These are phyloP conservation scores for Temnothorax unifasciatus DNA, from an alignment of 2,888 invertebrate species.

Conservation along the genomic window DNA sequence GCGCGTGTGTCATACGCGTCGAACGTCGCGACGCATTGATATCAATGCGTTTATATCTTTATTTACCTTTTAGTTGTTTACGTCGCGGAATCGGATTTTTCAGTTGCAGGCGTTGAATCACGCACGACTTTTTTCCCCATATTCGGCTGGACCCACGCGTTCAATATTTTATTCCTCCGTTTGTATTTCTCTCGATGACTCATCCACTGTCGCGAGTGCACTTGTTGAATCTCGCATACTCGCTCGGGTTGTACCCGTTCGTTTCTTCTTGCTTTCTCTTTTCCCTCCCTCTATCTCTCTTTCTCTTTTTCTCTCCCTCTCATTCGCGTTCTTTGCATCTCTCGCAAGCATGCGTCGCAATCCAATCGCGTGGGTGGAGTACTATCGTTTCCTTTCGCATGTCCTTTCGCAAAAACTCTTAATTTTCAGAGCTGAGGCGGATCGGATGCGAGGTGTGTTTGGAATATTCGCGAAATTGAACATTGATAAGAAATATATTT, in stretches of 20 bases:
- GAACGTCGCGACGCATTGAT: constrained; percentile 2
- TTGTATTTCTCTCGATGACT: constrained; percentile 30
- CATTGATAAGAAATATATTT: not conserved
- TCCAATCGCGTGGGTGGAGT: constrained; percentile 10
- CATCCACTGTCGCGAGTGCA: constrained; percentile 22
- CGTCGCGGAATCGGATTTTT: constrained; percentile 37
- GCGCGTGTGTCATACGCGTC: not conserved
- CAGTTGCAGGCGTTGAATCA: constrained; percentile 64
- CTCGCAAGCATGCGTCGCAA: constrained; percentile 5
- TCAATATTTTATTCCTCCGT: constrained; percentile 54
- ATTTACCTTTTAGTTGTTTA: constrained; percentile 49
- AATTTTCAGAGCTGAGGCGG: constrained; percentile 5
- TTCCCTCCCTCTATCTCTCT: not conserved
- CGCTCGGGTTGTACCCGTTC: constrained; percentile 5
- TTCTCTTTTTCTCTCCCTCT: not conserved
- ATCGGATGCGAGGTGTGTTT: not conserved
- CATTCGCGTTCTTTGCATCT: not conserved
- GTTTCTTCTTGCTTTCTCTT: constrained; percentile 6
- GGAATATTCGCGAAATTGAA: not conserved
- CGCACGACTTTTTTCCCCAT: constrained; percentile 45
- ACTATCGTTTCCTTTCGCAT: constrained; percentile 10
- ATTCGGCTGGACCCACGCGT: constrained; percentile 54
- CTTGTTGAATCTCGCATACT: constrained; percentile 57
- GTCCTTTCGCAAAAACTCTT: constrained; percentile 7
- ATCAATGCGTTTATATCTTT: constrained; percentile 43